Base-by-base conservation (phyloP, 2,888 invertebrate genomes). In the Ditula angustiorana region DNA sequence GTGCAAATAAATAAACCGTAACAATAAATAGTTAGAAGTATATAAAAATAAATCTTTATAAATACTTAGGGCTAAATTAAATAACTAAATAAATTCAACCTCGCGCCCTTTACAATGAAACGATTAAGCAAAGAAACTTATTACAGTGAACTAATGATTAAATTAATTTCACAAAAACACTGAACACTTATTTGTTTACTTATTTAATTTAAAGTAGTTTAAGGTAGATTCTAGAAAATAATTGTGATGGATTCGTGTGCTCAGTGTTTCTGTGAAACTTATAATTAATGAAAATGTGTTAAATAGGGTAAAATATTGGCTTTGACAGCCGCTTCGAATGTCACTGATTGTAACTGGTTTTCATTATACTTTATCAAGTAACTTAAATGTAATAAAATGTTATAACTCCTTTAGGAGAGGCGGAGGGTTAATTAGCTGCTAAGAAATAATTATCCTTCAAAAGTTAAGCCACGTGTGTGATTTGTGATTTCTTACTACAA, bases 31-130 rank as follows among this genome's bases (percentile, higher is more conserved):
- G 83, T 75, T 86, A 82, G 85, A 87, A 87, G 86, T 79, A 86
- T 83, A 86, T 84, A 87, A 87, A 87, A 89, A 88, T 85, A 89
- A 85, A 83, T 86, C 85, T 86, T 84, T 88, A 86, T 90, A 88
- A 90, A 90, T 90, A 91, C 88, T 87, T 91, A 91, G 74, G 67
- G 74, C 76, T 87, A 87, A 87, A 85, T 78, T 85, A 82, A 83
- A 83, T 73, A 69, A 73, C 66, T 68, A 74, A 76, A 78, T 73
- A 71, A 71, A 73, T 71, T 75, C 75, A 78, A 76, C 74, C 73
- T 70, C 73, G 76, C 74, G 74, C 74, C 73, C 69, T 68, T 68
- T 72, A 73, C 72, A 74, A 74, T 74, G 69, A 76, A 79, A 74
- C 72, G 67, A 72, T 68, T 74, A 70, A 74, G 76, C 77, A 73